A percentile compares a stretch with the other conserved stretches of the same genome.
phyloP scores from a whole-genome alignment of 2,797 vertebrate genomes.

The Anas bernieri region DNA sequence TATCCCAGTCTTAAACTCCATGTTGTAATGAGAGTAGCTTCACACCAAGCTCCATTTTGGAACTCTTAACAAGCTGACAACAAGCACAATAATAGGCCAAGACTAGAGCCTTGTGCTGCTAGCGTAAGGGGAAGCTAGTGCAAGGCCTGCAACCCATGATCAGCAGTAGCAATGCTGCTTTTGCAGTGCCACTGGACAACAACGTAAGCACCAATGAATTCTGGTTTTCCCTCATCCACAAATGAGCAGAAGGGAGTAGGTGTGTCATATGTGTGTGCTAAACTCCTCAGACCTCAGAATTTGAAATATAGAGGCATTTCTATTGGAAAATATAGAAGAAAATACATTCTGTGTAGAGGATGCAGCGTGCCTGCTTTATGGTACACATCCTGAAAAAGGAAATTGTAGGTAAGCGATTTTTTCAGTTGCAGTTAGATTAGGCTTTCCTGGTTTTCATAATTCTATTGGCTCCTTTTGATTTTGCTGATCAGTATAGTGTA shows the following conservation, averaged over 20 bases:
- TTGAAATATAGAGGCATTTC: background rate
- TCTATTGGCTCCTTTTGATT: conserved; percentile 23
- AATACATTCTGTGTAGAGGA: background rate
- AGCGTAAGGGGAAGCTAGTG: background rate
- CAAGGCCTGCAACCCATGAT: background rate
- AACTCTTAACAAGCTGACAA: background rate
- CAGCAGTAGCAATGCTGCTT: background rate
- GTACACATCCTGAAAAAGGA: background rate
- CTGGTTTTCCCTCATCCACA: background rate
- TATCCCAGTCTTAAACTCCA: background rate
- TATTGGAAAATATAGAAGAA: background rate
- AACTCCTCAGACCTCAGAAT: background rate
- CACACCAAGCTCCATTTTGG: background rate
- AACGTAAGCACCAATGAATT: background rate
- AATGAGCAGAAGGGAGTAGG: background rate
- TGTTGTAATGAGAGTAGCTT: background rate
- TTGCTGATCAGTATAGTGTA: conserved; percentile 2
- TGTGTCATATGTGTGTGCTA: background rate
- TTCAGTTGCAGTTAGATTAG: background rate
- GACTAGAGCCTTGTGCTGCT: background rate
- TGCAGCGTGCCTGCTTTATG: background rate
- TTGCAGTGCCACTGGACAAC: background rate
- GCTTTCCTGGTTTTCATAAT: conserved; percentile 37
- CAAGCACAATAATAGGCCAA: background rate
- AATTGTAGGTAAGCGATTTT: conserved; percentile 10